A percentile compares a stretch with the other conserved stretches of the same genome.
Conservation (phyloP, 1,140 invertebrate genomes). For the Drosophila lowei region DNA sequence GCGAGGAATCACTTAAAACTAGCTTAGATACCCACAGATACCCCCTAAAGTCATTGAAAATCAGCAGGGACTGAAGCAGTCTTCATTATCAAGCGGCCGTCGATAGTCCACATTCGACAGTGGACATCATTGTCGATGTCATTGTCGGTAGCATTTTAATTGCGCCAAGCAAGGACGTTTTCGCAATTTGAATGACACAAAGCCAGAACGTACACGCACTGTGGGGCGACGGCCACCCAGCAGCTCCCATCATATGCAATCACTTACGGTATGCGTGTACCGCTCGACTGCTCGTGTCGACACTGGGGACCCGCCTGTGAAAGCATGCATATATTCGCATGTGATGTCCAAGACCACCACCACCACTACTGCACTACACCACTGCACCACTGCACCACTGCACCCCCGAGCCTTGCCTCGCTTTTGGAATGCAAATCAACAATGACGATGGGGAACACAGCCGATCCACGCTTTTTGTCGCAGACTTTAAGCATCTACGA, state of each 20-base stretch:
- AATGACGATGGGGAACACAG: constrained; percentile 16
- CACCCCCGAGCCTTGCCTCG: constrained; percentile 10
- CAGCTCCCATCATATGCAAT: not conserved
- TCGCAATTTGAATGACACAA: constrained; percentile 51
- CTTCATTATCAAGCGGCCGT: too few species aligned
- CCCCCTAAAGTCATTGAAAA: too few species aligned
- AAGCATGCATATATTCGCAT: constrained; percentile 34
- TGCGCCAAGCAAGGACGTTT: constrained; percentile 27
- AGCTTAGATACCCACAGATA: too few species aligned
- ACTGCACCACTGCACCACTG: too few species aligned
- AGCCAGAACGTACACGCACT: constrained; percentile 21
- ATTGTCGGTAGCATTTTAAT: constrained; percentile 52
- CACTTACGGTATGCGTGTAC: constrained; percentile 23
- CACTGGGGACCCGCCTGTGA: constrained; percentile 16
- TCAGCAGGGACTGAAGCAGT: too few species aligned
- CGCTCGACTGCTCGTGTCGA: constrained; percentile 1
- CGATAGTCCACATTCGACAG: not conserved
- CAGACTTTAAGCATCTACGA: not conserved
- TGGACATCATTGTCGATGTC: constrained; percentile 23
- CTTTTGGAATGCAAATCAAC: constrained; percentile 39
- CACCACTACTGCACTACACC: too few species aligned
- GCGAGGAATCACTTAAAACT: too few species aligned
- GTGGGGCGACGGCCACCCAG: too few species aligned
- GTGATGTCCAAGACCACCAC: constrained; percentile 2
- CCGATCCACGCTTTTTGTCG: constrained; percentile 24